Evolutionary conservation across 2,888 invertebrate genomes (phyloP).

Genomic region (Bursaphelenchus okinawaensis): DNA sequence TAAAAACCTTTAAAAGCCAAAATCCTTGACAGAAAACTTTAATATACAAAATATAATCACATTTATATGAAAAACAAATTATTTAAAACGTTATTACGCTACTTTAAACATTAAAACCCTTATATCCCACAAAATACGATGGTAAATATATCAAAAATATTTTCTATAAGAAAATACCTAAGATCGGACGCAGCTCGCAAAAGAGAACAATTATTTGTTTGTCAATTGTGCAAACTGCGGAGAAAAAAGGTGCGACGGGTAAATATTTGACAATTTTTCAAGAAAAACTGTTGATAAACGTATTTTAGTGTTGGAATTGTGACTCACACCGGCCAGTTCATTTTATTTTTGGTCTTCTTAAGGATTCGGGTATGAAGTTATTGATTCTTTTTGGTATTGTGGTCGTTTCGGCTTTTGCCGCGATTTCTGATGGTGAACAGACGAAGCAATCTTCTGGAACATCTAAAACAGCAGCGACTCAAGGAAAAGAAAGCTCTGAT

Average conservation of each 20-base stretch:
- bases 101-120: background rate
- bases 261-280: background rate
- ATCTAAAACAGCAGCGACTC: background rate
- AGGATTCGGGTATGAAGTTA: too few relatives aligned
- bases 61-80: too few relatives aligned
- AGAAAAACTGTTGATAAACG: too few relatives aligned
- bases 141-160: background rate
- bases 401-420: background rate
- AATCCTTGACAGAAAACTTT: too few relatives aligned
- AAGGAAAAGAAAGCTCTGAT: background rate
- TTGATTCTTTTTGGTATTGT: background rate
- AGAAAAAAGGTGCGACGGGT: background rate
- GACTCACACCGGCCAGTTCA: too few relatives aligned
- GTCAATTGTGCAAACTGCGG: background rate
- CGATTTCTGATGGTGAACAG: background rate
- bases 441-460: background rate
- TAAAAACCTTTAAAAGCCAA: too few relatives aligned
- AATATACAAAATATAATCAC: too few relatives aligned
- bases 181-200: background rate
- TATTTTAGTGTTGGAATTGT: too few relatives aligned
- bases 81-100: too few relatives aligned
- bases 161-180: background rate
- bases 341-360: too few relatives aligned
- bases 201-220: too few relatives aligned
- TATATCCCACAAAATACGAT: background rate